Base-by-base conservation (phyloP, 2,888 invertebrate genomes). In the Alsophila aescularia region DNA sequence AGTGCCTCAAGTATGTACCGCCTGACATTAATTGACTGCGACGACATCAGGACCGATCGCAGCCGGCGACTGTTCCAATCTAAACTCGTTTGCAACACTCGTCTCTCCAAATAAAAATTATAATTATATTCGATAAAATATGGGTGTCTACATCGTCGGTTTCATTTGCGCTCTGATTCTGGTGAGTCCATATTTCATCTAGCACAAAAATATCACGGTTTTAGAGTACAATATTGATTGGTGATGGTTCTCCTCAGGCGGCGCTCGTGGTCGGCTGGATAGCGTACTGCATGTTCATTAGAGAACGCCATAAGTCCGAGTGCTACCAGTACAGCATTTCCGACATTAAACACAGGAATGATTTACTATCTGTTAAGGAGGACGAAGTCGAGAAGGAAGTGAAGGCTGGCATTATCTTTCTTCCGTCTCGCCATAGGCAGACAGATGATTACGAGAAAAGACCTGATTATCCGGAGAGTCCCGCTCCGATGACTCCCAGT, bases 401-500 rank as follows among this genome's bases (percentile, higher is more conserved):
- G 12, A 66, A 72, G 1, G 87, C 81, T 29, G 88, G 88, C 1
- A 68, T 90, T 35, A 81, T 91, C 35, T 80, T 88, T 16, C 56
- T 90, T 48, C 87, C 90, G 0, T 80, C 87, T 1, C 78, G 81
- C 2, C 83, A 77, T 31, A 83, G 78, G 37, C 77, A 83, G n/a
- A 77, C 76, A 0, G 83, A 86, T 13, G 76, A 73, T 1, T 87
- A 83, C 34, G 72, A 78, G 10, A 80, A 79, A 32, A 75, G 90
- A 35, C 90, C 90, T 0, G 90, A 91, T 59, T 91, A 89, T 35
- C 90, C 90, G 0, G 90, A 90, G 62, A 81, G 83, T 50, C 83
- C 83, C 0, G 70, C 75, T 5, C 78, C 74, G 0, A 59, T 69
- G 15, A 60, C 78, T n/a, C 67, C 77, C 0, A 83, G 75, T 14